Evolutionary conservation across 2,797 vertebrate genomes (phyloP), one percentile per base, ranked within the genome.

Genomic region (Crocidura indochinensis): DNA sequence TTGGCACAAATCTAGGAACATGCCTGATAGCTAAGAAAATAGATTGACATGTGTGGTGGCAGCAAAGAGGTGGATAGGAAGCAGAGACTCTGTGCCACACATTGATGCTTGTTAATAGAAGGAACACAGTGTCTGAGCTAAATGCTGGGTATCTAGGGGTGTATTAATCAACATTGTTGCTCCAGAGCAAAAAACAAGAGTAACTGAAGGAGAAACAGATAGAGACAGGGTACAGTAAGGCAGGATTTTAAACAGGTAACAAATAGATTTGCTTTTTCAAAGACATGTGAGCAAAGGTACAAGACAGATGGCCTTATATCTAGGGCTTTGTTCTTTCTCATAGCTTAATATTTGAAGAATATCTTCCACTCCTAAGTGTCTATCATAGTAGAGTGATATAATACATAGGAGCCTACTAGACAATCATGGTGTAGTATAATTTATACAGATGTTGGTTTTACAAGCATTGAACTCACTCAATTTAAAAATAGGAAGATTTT

Each of bases 161-260:
- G 11, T 67, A 4, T 72, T 72, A 15, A 0, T 69, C 53, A 49
- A 15, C 26, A 22, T 51, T 78, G 38, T 38, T 38, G 38, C 19
- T 77, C 29, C 62, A 93, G 24, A 90, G 29, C n/a, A 93, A 76
- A 17, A 60, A 86, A 24, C 31, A 82, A 65, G 8, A 83, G 53
- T 0, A 31, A 47, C 1, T 76, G 0, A 22, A 12, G 12, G 12
- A 68, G n/a, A 6, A 15, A 20, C 38, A 46, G 8, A 19, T 0
- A 82, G 0, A 65, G 0, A 62, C 2, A 38, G 19, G 60, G 49
- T 38, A 38, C n/a, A n/a, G n/a, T 38, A 38, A 38, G 38, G 38
- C 38, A 44, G 26, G 22, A 11, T 27, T 27, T 65, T 65, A 65
- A 27, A 26, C 27, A 26, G 26, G 62, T 27, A 65, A 65, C 62